Percentiles rank a stretch among this genome's conserved stretches.
phyloP scores from a whole-genome alignment of 2,888 invertebrate species.

The Andrena praecox region DNA sequence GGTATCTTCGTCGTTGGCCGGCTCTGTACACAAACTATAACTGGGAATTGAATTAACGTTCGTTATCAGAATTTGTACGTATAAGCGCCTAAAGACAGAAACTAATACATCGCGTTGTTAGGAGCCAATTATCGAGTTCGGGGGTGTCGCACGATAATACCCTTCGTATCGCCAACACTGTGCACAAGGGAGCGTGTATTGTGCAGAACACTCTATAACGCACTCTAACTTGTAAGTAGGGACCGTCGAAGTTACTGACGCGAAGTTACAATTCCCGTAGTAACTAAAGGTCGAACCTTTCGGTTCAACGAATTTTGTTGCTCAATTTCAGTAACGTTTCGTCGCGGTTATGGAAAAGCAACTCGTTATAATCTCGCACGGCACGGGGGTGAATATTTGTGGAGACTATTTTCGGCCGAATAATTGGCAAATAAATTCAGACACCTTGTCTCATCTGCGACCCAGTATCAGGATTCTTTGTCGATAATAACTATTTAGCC shows the following conservation, averaged over 20 bases:
- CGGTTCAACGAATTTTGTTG: slow-evolving; percentile 6
- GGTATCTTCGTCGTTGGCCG: slow-evolving; percentile 19
- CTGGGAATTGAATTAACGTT: slow-evolving; percentile 60
- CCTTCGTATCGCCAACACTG: slow-evolving; percentile 43
- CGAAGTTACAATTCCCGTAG: slow-evolving; percentile 58
- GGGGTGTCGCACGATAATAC: slow-evolving; percentile 67
- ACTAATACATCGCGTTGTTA: slow-evolving; percentile 64
- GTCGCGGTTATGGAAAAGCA: neutral
- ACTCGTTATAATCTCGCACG: neutral
- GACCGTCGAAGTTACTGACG: slow-evolving; percentile 49
- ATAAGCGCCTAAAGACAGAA: slow-evolving; percentile 59
- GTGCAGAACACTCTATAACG: slow-evolving; percentile 18
- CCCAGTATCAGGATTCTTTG: too few relatives aligned
- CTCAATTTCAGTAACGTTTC: neutral
- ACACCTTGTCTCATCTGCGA: too few relatives aligned
- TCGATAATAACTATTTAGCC: too few relatives aligned
- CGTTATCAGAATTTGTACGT: slow-evolving; percentile 58
- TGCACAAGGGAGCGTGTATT: slow-evolving; percentile 14
- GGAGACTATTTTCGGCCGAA: too few relatives aligned
- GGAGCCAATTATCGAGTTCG: slow-evolving; percentile 67
- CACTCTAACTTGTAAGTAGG: slow-evolving; percentile 54
- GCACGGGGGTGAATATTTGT: too few relatives aligned
- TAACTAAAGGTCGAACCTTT: slow-evolving; percentile 19
- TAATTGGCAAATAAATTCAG: too few relatives aligned
- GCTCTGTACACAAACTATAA: slow-evolving; percentile 39